Base-by-base conservation (phyloP, 2,888 invertebrate genomes). In the Aquatica leii region DNA sequence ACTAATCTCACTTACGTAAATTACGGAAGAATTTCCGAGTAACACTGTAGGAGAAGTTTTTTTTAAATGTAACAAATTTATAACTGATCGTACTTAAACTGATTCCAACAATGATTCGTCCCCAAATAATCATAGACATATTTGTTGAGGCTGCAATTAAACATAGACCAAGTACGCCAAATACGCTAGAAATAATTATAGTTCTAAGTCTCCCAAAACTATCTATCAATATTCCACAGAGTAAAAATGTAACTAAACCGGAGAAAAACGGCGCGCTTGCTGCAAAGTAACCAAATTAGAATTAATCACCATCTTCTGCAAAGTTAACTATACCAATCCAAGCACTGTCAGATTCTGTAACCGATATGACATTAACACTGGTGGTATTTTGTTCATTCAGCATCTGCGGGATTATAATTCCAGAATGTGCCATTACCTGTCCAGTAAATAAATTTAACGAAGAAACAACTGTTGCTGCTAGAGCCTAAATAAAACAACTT, bases 171-270 rank as follows among this genome's bases (percentile, higher is more conserved):
- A 81, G 69, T 1, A 83, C 73, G 59, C 82, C 83, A 1, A 86
- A 86, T 9, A 86, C 73, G 0, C 83, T 79, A 0, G 86, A 84
- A 21, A 85, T 67, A 77, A 85, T 85, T 9, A 86, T 81, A 0
- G 85, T 84, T 68, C n/a, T n/a, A n/a, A n/a, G n/a, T n/a, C n/a
- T n/a, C n/a, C n/a, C n/a, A n/a, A n/a, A n/a, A n/a, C n/a, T 74
- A 68, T 87, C 86, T 83, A 86, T 86, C 6, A 85, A 69, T 65
- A 84, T 81, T n/a, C 86, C 86, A n/a, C 84, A 83, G 18, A 83
- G 67, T 9, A 86, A 68, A 0, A 85, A 83, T 3, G 85, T 86
- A 15, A 85, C 53, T 0, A 86, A 86, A 1, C 84, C 83, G 21
- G 83, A 80, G 9, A 86, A 74, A 4, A 85, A n/a, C n/a, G n/a